Evolutionary conservation across 2,113 vertebrate species (phyloP).

Genomic region (Elachura formosa): DNA sequence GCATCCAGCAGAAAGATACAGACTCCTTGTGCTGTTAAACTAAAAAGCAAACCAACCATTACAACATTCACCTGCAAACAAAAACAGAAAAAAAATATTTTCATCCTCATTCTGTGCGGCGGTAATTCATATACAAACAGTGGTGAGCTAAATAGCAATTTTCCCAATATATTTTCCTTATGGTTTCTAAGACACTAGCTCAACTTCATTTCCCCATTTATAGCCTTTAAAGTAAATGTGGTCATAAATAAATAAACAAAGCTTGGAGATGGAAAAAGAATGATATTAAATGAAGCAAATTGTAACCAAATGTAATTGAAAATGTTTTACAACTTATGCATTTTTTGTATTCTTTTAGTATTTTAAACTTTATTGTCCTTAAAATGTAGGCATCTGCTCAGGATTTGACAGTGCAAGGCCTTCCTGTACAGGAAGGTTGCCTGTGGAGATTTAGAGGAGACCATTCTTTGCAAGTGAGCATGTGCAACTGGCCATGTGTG

Average conservation of each 20-base stretch:
- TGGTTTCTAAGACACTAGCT: background rate
- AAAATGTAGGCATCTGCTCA: background rate
- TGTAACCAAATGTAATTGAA: background rate
- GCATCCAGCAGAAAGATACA: constrained; percentile 65
- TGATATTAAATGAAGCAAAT: background rate
- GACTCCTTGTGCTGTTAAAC: constrained; percentile 60
- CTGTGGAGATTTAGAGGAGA: background rate
- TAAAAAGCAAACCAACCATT: constrained; percentile 56
- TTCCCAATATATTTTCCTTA: background rate
- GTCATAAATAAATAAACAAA: background rate
- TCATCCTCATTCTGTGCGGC: background rate
- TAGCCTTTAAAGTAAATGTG: background rate
- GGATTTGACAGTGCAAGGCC: background rate
- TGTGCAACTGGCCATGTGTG: rapidly evolving
- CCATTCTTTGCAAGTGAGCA: background rate
- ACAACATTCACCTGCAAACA: constrained; percentile 26
- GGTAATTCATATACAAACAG: background rate
- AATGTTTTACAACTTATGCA: rapidly evolving
- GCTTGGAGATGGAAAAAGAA: background rate
- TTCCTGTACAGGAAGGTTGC: background rate
- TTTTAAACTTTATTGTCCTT: background rate
- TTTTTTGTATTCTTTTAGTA: background rate
- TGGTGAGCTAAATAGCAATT: background rate
- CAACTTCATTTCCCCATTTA: background rate
- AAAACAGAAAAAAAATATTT: background rate